Evolutionary conservation across 2,888 invertebrate genomes (phyloP).

Genomic region (Plebejus anna): DNA sequence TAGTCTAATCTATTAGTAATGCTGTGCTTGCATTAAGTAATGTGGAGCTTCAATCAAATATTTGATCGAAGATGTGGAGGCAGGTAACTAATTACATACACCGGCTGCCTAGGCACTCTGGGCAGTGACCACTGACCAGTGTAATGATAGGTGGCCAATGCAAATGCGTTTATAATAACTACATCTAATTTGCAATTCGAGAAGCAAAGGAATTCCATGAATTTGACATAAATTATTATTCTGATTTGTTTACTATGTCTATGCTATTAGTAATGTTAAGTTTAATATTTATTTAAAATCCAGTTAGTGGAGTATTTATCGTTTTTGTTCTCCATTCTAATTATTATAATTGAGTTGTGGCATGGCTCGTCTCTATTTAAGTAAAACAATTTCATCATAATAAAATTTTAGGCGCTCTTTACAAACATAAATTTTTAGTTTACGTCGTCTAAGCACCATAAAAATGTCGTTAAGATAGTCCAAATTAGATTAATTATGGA

Average conservation of each 20-base stretch:
- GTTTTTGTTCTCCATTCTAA: neutral
- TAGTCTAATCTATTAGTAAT: neutral
- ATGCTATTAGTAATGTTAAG: neutral
- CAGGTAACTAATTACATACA: neutral
- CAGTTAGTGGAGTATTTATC: neutral
- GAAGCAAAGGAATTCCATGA: neutral
- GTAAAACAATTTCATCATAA: constrained; percentile 7
- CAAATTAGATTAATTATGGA: constrained; percentile 22
- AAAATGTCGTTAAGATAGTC: constrained; percentile 23
- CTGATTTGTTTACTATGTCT: neutral
- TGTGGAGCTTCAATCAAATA: neutral
- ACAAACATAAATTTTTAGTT: constrained; percentile 15
- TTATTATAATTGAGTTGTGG: neutral
- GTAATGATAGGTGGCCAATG: neutral
- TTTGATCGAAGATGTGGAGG: neutral
- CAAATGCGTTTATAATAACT: neutral
- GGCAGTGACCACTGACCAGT: neutral
- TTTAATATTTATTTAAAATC: too few species aligned
- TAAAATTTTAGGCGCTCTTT: neutral
- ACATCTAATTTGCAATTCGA: neutral
- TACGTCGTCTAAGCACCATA: constrained; percentile 16
- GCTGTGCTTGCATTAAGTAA: neutral
- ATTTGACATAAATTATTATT: neutral
- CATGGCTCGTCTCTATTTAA: neutral
- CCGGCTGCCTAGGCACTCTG: neutral